Percentiles rank a stretch among this genome's conserved stretches.
Evolutionary conservation across 2,113 vertebrate species (phyloP).

Genomic region (Labeo catla): DNA sequence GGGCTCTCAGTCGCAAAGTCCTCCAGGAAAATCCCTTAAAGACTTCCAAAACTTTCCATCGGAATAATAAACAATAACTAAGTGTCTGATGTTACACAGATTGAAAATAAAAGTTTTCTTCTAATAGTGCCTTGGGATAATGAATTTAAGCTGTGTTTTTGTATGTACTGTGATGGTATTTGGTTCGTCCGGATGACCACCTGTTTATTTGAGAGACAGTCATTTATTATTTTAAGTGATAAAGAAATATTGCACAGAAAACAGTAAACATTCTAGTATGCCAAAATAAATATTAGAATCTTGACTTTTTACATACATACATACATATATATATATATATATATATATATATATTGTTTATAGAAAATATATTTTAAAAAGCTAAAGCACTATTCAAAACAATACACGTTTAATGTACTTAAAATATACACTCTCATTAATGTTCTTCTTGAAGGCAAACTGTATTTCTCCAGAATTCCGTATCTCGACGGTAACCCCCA

Average conservation of each 20-base stretch:
- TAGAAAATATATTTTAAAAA: neutral
- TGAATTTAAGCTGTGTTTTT: neutral
- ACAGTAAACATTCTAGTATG: neutral
- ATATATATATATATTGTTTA: neutral
- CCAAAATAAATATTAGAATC: neutral
- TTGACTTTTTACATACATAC: neutral
- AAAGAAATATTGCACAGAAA: neutral
- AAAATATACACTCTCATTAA: neutral
- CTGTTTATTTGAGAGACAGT: neutral
- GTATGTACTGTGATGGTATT: neutral
- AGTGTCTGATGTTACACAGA: neutral
- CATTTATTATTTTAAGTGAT: neutral
- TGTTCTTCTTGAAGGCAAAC: neutral
- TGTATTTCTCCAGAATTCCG: neutral
- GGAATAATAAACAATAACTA: neutral
- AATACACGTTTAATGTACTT: neutral
- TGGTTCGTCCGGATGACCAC: neutral
- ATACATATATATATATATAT: neutral
- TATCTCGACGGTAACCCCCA: neutral
- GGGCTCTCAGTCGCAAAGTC: neutral
- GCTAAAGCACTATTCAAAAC: neutral
- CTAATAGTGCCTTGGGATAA: neutral
- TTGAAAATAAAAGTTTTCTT: slow-evolving; percentile 21
- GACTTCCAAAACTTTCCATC: slow-evolving; percentile 6
- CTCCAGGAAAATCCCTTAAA: slow-evolving; percentile 35